A percentile compares a stretch with the other conserved stretches of the same genome.
Evolutionary conservation across 53 echinoderm and acorn worm species (phyloP).

Genomic region (Arbacia lixula): DNA sequence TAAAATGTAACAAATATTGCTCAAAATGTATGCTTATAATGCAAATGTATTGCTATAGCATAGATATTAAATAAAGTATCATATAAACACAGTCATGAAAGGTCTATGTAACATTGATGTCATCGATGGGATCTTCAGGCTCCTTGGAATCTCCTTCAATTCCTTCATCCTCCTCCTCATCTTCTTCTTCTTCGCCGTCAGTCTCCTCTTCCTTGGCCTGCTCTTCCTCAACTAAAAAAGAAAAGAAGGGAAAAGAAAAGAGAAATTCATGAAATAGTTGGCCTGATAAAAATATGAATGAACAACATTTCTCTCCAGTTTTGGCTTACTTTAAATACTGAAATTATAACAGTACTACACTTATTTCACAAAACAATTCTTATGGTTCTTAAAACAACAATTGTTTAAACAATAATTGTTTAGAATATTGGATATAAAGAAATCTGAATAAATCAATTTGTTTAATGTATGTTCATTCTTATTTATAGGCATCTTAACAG

Average conservation of each 20-base stretch:
- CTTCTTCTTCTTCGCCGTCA: conserved; percentile 19
- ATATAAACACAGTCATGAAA: too few relatives aligned
- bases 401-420: conserved; percentile 3
- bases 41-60: too few relatives aligned
- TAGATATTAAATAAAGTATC: too few relatives aligned
- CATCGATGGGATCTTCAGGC: conserved; percentile 37
- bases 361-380: conserved; percentile 5
- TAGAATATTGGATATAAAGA: not conserved
- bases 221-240: conserved; percentile 12
- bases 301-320: too few relatives aligned
- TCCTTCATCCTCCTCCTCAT: conserved; percentile 11
- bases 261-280: conserved; percentile 19
- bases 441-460: not conserved
- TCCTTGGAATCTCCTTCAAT: conserved; percentile 23
- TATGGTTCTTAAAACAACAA: not conserved
- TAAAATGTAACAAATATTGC: too few relatives aligned
- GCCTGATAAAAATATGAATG: conserved; percentile 15
- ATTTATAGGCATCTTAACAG: too few relatives aligned
- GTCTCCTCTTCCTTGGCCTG: conserved; percentile 29
- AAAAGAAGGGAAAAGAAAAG: conserved; percentile 1
- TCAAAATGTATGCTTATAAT: too few relatives aligned
- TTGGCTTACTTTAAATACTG: conserved; percentile 1
- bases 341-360: conserved; percentile 8
- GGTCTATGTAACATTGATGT: conserved; percentile 41
- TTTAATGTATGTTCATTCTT: too few relatives aligned